Evolutionary conservation across 1,140 invertebrate species (phyloP).

Genomic region (Lethrus apterus): DNA sequence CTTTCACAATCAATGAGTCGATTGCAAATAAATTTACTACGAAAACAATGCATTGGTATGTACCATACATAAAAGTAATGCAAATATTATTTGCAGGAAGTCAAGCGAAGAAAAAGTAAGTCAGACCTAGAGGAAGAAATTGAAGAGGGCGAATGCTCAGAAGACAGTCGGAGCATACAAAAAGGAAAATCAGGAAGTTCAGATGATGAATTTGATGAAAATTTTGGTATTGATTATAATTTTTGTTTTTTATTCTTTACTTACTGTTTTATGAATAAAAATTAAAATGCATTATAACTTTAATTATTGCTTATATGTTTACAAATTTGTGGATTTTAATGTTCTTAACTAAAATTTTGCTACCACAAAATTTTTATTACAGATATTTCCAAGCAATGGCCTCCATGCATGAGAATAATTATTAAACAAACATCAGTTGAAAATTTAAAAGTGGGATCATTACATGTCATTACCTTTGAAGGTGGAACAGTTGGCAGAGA

Average conservation of each 20-base stretch:
- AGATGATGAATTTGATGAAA: slow-evolving; percentile 21
- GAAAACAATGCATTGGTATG: slow-evolving; percentile 45
- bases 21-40: slow-evolving; percentile 45
- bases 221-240: slow-evolving; percentile 14
- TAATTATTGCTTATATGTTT: background rate
- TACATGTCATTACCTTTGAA: slow-evolving; percentile 80
- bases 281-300: background rate
- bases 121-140: slow-evolving; percentile 30
- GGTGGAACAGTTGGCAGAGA: slow-evolving; percentile 81
- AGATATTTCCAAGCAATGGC: slow-evolving; percentile 66
- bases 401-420: slow-evolving; percentile 82
- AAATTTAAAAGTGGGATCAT: slow-evolving; percentile 63
- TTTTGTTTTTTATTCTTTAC: slow-evolving; percentile 1
- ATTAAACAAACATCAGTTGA: slow-evolving; percentile 64
- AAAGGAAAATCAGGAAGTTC: slow-evolving; percentile 15
- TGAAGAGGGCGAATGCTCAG: slow-evolving; percentile 63
- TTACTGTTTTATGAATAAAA: background rate
- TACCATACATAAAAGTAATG: slow-evolving; percentile 42
- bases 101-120: slow-evolving; percentile 17
- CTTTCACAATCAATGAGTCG: slow-evolving; percentile 41
- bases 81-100: slow-evolving; percentile 44
- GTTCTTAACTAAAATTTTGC: no score
- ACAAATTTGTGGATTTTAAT: no score
- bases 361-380: no score
- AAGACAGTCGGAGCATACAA: slow-evolving; percentile 41